Percentiles rank a stretch among this genome's conserved stretches.
Evolutionary conservation across 2,797 vertebrate genomes (phyloP).

Genomic region (Myotis planiceps): DNA sequence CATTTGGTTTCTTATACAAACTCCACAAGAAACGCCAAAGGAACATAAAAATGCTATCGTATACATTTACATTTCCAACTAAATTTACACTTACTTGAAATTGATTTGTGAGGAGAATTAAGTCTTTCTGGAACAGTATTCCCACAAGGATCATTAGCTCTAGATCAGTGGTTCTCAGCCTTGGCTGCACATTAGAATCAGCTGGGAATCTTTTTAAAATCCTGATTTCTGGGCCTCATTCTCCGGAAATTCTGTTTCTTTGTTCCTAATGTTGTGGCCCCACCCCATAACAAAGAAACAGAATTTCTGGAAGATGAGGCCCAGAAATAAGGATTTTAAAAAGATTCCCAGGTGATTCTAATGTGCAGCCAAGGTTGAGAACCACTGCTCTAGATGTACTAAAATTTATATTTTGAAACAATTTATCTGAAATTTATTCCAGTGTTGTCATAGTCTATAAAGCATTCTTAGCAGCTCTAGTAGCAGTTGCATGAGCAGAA

Average conservation of each 20-base stretch:
- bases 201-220: too few relatives aligned
- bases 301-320: too few relatives aligned
- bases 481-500: not conserved
- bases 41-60: not conserved
- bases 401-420: slow-evolving; percentile 28
- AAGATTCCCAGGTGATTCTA: too few relatives aligned
- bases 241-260: too few relatives aligned
- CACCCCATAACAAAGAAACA: too few relatives aligned
- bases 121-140: not conserved
- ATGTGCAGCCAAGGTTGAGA: too few relatives aligned
- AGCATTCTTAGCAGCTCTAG: not conserved
- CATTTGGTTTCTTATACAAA: not conserved
- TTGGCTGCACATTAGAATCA: too few relatives aligned
- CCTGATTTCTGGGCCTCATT: too few relatives aligned
- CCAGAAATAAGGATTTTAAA: too few relatives aligned
- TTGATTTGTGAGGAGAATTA: not conserved
- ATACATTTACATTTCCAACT: not conserved
- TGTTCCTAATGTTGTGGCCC: too few relatives aligned
- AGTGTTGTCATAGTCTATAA: not conserved
- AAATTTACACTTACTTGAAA: not conserved
- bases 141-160: not conserved
- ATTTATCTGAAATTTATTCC: not conserved
- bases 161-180: not conserved
- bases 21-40: not conserved
- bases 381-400: not conserved